Evolutionary conservation across 2,797 vertebrate genomes (phyloP).

Genomic region (Sebastes variabilis): DNA sequence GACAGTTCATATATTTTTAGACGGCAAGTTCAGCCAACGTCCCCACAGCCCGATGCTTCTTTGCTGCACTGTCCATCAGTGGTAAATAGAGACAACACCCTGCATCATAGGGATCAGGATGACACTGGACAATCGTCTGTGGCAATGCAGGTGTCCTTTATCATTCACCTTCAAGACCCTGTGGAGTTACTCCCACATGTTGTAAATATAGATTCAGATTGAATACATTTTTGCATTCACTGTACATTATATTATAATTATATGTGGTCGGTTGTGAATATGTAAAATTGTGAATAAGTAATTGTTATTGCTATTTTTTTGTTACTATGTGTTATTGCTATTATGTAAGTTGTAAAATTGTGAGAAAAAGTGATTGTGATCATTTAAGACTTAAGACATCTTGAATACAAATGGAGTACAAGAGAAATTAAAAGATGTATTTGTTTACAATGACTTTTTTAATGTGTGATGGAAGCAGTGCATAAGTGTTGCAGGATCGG

Average conservation of each 20-base stretch:
- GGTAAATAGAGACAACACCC: background rate
- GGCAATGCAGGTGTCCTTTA: slow-evolving; percentile 59
- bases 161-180: slow-evolving; percentile 69
- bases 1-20: slow-evolving; percentile 41
- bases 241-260: background rate
- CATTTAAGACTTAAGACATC: background rate
- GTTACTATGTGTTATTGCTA: too few relatives aligned
- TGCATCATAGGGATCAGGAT: background rate
- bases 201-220: slow-evolving; percentile 57
- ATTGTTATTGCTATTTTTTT: background rate
- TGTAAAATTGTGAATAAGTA: slow-evolving; percentile 5
- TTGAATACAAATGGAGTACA: background rate
- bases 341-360: slow-evolving; percentile 5
- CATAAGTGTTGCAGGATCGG: background rate
- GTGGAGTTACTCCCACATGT: slow-evolving; percentile 66
- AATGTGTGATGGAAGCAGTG: background rate
- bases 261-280: slow-evolving; percentile 16
- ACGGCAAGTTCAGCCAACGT: background rate
- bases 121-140: slow-evolving; percentile 2
- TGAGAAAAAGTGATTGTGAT: background rate
- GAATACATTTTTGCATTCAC: slow-evolving; percentile 15
- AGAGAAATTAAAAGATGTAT: background rate
- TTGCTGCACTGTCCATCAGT: slow-evolving; percentile 15
- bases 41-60: slow-evolving; percentile 13
- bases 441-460: background rate